A percentile compares a stretch with the other conserved stretches of the same genome.
These are phyloP conservation scores for Pollachius pollachius DNA, from an alignment of 2,113 vertebrate species.

Conservation along the genomic window DNA sequence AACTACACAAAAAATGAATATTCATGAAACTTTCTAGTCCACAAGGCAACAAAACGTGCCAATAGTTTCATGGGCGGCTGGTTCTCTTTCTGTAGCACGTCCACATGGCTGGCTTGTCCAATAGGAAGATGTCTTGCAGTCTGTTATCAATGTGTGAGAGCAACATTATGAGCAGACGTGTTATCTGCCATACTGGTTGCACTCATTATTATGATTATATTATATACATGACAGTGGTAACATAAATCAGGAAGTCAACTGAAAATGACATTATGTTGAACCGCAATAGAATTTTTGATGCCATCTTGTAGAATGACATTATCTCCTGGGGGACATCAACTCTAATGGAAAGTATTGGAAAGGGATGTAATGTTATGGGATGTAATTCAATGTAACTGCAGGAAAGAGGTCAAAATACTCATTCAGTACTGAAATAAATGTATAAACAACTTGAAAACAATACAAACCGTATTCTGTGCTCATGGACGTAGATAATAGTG, in stretches of 20 bases:
- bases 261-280: too few species aligned
- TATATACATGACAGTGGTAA: constrained; percentile 21
- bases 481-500: constrained; percentile 1
- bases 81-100: neutral
- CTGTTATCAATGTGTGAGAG: constrained; percentile 3
- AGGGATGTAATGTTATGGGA: too few species aligned
- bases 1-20: neutral
- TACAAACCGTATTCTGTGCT: constrained; percentile 29
- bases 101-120: neutral
- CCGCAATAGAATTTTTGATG: too few species aligned
- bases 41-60: neutral
- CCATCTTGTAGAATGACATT: neutral
- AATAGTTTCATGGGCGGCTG: neutral
- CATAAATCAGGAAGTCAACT: neutral
- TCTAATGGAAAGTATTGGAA: constrained; percentile 22
- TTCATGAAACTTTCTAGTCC: neutral
- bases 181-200: constrained; percentile 2
- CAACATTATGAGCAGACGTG: constrained; percentile 7
- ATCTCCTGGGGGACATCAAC: constrained; percentile 32
- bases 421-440: neutral
- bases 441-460: too few species aligned
- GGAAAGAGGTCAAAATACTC: too few species aligned
- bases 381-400: neutral
- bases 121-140: neutral
- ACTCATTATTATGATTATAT: constrained; percentile 10